Evolutionary conservation across 1,140 invertebrate species (phyloP).

Genomic region (Megathymus violae): DNA sequence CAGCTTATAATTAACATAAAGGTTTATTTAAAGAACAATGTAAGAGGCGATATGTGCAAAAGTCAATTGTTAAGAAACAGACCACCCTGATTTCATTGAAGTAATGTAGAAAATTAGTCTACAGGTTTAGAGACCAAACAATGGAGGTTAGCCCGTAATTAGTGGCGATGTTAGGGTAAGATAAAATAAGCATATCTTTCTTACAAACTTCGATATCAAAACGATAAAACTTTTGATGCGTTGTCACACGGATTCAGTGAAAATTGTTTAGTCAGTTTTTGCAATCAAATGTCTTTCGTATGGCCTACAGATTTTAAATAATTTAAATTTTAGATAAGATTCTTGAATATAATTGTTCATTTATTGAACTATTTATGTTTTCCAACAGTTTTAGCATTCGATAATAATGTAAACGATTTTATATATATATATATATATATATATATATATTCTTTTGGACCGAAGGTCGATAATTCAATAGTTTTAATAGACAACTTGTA

Average conservation of each 20-base stretch:
- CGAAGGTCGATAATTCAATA: conserved; percentile 2
- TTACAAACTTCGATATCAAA: neutral
- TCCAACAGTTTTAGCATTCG: conserved; percentile 25
- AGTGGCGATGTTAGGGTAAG: neutral
- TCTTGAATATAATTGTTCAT: too few relatives aligned
- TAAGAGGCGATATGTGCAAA: neutral
- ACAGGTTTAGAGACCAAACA: neutral
- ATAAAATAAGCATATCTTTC: conserved; percentile 20
- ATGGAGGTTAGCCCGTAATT: neutral
- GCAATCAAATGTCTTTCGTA: conserved; percentile 11
- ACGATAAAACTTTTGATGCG: neutral
- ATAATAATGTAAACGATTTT: conserved; percentile 22
- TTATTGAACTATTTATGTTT: too few relatives aligned
- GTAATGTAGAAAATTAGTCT: too few relatives aligned
- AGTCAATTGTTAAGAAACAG: conserved; percentile 15
- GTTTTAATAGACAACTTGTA: conserved; percentile 16
- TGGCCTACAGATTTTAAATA: conserved; percentile 9
- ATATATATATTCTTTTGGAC: conserved; percentile 16
- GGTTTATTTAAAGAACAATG: conserved; percentile 12
- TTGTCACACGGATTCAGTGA: conserved; percentile 15
- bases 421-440: too few relatives aligned
- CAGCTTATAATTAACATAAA: neutral
- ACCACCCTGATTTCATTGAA: too few relatives aligned
- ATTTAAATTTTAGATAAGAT: neutral
- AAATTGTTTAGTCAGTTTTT: conserved; percentile 15